Percentiles rank a stretch among this genome's conserved stretches.
phyloP scores from a whole-genome alignment of 2,888 invertebrate genomes.

The Callinectes sapidus region DNA sequence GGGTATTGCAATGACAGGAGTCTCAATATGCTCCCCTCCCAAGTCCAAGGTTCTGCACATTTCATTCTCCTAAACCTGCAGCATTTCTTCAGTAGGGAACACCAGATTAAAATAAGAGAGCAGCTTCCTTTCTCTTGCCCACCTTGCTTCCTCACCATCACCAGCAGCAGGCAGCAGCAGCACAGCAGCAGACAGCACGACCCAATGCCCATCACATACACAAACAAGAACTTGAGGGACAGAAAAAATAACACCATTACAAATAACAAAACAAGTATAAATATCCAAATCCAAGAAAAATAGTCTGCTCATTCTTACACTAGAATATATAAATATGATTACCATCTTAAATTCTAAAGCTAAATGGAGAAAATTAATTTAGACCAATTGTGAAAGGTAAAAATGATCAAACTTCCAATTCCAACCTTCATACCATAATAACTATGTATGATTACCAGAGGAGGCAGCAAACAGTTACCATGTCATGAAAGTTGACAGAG shows the following conservation, averaged over 20 bases:
- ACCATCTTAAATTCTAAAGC: background rate
- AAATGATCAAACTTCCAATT: background rate
- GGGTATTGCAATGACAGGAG: too few relatives aligned
- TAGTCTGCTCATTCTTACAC: too few relatives aligned
- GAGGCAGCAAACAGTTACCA: slow-evolving; percentile 34
- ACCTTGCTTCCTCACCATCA: slow-evolving; percentile 56
- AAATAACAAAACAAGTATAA: background rate
- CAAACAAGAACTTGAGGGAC: slow-evolving; percentile 39
- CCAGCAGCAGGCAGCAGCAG: background rate
- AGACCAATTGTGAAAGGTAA: background rate
- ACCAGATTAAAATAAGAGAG: background rate
- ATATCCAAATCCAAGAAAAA: background rate
- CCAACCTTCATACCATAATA: background rate
- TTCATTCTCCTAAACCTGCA: too few relatives aligned
- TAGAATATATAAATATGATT: background rate
- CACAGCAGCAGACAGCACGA: slow-evolving; percentile 35
- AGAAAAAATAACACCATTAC: background rate
- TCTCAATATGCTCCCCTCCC: too few relatives aligned
- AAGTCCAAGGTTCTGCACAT: too few relatives aligned
- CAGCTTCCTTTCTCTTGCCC: background rate
- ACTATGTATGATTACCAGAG: background rate
- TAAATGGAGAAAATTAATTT: background rate
- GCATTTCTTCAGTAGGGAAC: too few relatives aligned
- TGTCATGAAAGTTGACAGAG: slow-evolving; percentile 57
- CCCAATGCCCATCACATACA: slow-evolving; percentile 54